Evolutionary conservation across 2,113 vertebrate species (phyloP), one percentile per base, ranked within the genome.

Genomic region (Sander lucioperca): DNA sequence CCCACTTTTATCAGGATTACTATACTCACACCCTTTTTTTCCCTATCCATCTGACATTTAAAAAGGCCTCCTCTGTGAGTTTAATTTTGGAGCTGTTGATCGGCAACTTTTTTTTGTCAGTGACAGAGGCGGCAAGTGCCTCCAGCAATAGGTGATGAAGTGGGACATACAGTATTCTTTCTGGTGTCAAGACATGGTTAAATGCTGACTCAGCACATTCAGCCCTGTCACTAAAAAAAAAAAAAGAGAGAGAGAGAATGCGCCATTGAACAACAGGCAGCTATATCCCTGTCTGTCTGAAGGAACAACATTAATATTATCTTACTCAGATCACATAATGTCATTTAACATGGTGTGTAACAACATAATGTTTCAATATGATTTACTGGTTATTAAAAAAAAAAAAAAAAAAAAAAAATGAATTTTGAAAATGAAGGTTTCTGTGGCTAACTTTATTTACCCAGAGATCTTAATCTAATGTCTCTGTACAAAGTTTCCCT

Each of bases 401-500:
- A 39, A 36, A 39, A 39, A 1, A 39, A 39, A n/a, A n/a, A 8
- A 9, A 39, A 6, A 36, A 36, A 7, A 39, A 39, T 6, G 30
- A 11, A 77, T 80, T 59, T n/a, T 23, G 47, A 79, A 78, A 72
- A 30, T 8, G 19, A 65, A 75, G 58, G 67, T 82, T 85, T 80
- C 59, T 56, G 27, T 65, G 61, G 48, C n/a, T 13, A 83, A 75
- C 54, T 75, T 75, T 74, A 80, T 71, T 86, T 54, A 70, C 25
- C 6, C 50, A 54, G 51, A 70, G 53, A 84, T 74, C 25, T 57
- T 50, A 56, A 66, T 68, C 30, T 77, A 39, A 65, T 36, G 30
- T 59, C 51, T 79, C 18, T 75, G 59, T 68, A 27, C n/a, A 50
- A 85, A 79, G 70, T 72, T 72, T 73, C n/a, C 51, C 74, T 78